Evolutionary conservation across 2,113 vertebrate species (phyloP), one percentile per base, ranked within the genome.

Genomic region (Xenus cinereus): DNA sequence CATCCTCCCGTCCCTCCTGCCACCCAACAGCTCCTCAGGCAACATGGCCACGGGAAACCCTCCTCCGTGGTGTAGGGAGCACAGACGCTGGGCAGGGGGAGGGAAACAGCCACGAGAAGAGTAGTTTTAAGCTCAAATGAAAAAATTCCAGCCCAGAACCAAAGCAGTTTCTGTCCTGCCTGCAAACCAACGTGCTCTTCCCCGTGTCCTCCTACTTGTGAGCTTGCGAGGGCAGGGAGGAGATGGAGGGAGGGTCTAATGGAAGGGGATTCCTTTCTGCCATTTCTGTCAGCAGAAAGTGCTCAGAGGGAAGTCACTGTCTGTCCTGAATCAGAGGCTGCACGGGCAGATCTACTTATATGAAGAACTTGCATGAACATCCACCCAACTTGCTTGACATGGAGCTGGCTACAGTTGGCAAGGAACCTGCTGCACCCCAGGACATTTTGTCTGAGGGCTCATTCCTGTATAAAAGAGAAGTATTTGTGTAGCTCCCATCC

Each of bases 1-100:
- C 48, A 51, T 57, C 7, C 0, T 39, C 46, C 46, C 2, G 0
- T 21, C n/a, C 68, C 88, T 92, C 62, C 23, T 32, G 33, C 60
- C 64, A 48, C 54, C 72, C 0, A 1, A 66, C 41, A 62, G n/a
- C 57, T 43, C 0, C 0, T 20, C 0, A 3, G 54, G 84, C 41
- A 62, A 68, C 0, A 1, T 30, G 30, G 56, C 56, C 9, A 33
- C 1, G 14, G 7, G 66, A 63, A 75, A 18, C 62, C 27, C 20
- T 82, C 43, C 62, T 45, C 30, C 3, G 1, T 0, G 35, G 67
- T 12, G 64, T 18, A 53, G 51, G 46, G 59, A 57, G 41, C 4
- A 24, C 15, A 27, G 64, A 10, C 14, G 37, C 39, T 2, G n/a
- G 23, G 19, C 22, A 53, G 33, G 17, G 33, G 4, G 54, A 12